phyloP scores from a whole-genome alignment of 2,113 vertebrate species.

The Heterotilapia buettikoferi region DNA sequence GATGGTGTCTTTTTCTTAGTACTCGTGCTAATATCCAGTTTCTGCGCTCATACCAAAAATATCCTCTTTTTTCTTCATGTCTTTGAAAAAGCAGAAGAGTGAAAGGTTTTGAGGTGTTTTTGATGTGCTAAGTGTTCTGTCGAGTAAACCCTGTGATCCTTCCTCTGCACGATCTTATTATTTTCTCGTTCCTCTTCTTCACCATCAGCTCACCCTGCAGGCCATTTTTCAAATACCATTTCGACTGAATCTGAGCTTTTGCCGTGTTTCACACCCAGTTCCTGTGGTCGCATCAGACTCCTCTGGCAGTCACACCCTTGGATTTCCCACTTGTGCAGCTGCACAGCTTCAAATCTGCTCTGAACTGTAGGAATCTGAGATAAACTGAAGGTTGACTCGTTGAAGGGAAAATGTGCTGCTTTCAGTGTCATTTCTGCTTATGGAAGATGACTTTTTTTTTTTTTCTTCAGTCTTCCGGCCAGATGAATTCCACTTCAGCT shows the following conservation, averaged over 20 bases:
- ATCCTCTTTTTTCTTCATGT: not conserved
- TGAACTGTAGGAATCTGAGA: not conserved
- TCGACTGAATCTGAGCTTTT: not conserved
- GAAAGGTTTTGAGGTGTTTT: not conserved
- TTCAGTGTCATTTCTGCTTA: not conserved
- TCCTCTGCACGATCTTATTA: not conserved
- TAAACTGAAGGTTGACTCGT: not conserved
- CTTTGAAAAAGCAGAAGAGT: not conserved
- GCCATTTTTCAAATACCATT: not conserved
- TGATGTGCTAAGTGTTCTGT: not conserved
- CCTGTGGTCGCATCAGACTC: not conserved
- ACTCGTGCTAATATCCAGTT: not conserved
- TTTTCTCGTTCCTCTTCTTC: not conserved
- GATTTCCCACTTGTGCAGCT: not conserved
- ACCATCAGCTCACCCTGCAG: not conserved
- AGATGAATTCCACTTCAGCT: not conserved
- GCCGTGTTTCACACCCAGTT: conserved; percentile 11
- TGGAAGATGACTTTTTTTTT: not conserved
- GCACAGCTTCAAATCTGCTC: not conserved
- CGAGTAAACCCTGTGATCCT: not conserved
- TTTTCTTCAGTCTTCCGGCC: not conserved
- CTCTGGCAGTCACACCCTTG: not conserved
- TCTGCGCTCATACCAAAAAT: not conserved
- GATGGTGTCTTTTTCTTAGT: not conserved
- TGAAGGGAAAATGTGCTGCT: not conserved